Evolutionary conservation across 2,888 invertebrate genomes (phyloP).

Genomic region (Acronicta leporina): DNA sequence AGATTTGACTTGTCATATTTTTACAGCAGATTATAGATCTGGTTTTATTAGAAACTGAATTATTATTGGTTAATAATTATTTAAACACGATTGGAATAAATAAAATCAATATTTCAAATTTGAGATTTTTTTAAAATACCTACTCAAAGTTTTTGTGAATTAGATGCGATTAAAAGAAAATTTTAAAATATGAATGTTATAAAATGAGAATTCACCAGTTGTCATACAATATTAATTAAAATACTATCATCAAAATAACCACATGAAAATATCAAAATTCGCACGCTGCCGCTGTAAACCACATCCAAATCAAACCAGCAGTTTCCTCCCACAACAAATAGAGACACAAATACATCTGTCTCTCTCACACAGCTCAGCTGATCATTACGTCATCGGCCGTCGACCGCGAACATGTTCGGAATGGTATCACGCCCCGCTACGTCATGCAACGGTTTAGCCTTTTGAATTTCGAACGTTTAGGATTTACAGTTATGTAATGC

Average conservation of each 20-base stretch:
- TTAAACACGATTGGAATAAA: not conserved
- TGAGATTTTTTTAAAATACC: too few species aligned
- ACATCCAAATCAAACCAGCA: constrained; percentile 32
- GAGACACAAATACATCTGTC: constrained; percentile 40
- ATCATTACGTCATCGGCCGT: constrained; percentile 83
- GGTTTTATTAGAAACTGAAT: constrained; percentile 17
- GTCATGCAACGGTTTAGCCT: constrained; percentile 65
- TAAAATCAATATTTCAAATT: not conserved
- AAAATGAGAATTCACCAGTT: not conserved
- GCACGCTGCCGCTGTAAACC: constrained; percentile 1
- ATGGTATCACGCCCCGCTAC: constrained; percentile 70
- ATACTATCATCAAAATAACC: not conserved
- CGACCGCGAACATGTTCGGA: constrained; percentile 68
- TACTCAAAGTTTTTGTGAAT: too few species aligned
- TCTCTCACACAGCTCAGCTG: constrained; percentile 72
- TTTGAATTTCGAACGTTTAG: constrained; percentile 57
- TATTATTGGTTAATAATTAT: constrained; percentile 12
- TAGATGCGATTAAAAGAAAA: too few species aligned
- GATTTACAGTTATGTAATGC: constrained; percentile 43
- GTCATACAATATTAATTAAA: not conserved
- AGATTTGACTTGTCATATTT: constrained; percentile 11
- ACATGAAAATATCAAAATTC: not conserved
- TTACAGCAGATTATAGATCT: not conserved
- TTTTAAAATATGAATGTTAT: too few species aligned
- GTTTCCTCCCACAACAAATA: constrained; percentile 28